Conservation (phyloP, 2,113 vertebrate species). For the Chaenocephalus aceratus region DNA sequence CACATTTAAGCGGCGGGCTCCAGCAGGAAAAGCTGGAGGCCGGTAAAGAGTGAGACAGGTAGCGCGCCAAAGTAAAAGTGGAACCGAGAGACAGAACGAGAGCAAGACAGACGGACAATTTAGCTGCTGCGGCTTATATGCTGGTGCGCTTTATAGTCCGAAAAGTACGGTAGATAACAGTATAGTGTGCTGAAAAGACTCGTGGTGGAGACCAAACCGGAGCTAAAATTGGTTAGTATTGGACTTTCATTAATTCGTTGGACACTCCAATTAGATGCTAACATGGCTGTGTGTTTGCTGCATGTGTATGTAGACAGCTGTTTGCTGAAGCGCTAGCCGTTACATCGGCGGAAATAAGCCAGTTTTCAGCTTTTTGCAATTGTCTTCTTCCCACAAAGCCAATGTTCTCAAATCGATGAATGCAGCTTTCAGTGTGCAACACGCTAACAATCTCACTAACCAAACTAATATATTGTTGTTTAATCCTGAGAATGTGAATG, state of each 20-base stretch:
- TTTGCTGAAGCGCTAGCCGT: neutral
- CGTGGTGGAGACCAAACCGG: neutral
- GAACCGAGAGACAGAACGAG: no score
- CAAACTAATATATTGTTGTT: constrained; percentile 3
- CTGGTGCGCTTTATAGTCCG: no score
- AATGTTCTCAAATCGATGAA: neutral
- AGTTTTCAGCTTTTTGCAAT: neutral
- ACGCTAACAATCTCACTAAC: constrained; percentile 50
- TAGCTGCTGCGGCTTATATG: no score
- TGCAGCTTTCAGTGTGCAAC: constrained; percentile 23
- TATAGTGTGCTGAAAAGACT: neutral
- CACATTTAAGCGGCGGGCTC: no score
- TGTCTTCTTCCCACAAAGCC: neutral
- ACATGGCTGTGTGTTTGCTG: neutral
- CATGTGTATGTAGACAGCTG: neutral
- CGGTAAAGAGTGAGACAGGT: no score
- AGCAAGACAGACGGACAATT: no score
- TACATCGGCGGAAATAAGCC: neutral
- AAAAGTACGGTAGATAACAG: no score
- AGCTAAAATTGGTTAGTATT: neutral
- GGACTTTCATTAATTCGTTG: no score
- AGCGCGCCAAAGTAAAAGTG: no score
- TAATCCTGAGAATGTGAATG: constrained; percentile 12
- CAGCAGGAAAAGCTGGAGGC: no score
- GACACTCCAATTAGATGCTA: neutral